Conservation (phyloP, 2,113 vertebrate species). For the Nansenia antarctica region DNA sequence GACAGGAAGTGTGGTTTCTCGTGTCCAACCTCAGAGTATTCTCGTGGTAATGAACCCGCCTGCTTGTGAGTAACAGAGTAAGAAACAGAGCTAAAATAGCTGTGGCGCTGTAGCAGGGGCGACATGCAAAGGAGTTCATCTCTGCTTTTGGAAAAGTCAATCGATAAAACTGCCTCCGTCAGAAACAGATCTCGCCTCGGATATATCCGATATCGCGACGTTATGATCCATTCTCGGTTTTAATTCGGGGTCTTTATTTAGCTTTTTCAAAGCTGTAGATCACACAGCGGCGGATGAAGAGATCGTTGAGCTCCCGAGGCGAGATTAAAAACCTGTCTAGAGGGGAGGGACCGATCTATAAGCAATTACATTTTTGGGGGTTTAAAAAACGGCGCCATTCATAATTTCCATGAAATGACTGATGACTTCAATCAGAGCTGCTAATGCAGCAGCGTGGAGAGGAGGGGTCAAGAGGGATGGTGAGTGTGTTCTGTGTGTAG, state of each 20-base stretch:
- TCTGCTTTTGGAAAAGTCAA: neutral
- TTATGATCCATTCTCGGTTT: neutral
- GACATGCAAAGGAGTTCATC: neutral
- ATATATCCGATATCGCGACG: no score
- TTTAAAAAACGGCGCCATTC: neutral
- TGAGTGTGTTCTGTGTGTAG: neutral
- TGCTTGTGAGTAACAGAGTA: neutral
- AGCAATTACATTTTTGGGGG: neutral
- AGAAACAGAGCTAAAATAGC: neutral
- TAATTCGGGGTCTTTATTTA: neutral
- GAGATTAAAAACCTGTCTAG: neutral
- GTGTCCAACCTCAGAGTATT: no score
- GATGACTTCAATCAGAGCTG: no score
- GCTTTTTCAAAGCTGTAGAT: neutral
- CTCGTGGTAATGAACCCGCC: no score
- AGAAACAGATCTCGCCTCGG: no score
- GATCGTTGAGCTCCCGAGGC: neutral
- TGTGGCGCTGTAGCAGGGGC: neutral
- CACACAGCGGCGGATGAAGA: neutral
- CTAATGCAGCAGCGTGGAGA: no score
- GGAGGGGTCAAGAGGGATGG: neutral
- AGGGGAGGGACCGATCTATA: neutral
- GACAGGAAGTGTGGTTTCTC: neutral
- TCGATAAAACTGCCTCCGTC: neutral
- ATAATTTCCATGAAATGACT: neutral